These are phyloP conservation scores for Pterobdella sp. DNA, from an alignment of 2,888 invertebrate genomes.

Conservation along the genomic window DNA sequence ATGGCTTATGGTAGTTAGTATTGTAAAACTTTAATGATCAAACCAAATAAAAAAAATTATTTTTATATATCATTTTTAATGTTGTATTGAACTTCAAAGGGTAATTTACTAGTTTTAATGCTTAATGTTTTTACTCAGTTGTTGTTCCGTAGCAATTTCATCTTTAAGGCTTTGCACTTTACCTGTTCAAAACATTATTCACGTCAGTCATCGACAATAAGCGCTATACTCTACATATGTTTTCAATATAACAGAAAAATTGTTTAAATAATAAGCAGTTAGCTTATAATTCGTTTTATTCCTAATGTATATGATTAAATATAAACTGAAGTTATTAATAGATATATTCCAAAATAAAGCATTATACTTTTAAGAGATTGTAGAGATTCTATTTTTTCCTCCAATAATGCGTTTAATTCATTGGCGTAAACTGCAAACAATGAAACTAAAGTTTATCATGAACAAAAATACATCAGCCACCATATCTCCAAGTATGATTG, in stretches of 20 bases:
- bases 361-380: neutral
- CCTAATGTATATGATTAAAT: too few relatives aligned
- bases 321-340: too few relatives aligned
- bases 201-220: neutral
- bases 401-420: neutral
- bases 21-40: too few relatives aligned
- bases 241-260: neutral
- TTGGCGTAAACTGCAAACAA: constrained; percentile 12
- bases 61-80: too few relatives aligned
- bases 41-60: too few relatives aligned
- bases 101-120: neutral
- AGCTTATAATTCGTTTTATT: too few relatives aligned
- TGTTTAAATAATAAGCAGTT: too few relatives aligned
- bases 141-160: constrained; percentile 18
- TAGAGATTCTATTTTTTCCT: neutral
- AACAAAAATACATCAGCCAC: too few relatives aligned
- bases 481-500: too few relatives aligned
- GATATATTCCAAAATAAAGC: too few relatives aligned
- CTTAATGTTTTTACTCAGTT: constrained; percentile 19
- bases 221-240: neutral
- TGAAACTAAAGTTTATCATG: constrained; percentile 12
- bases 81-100: too few relatives aligned
- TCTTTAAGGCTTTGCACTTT: constrained; percentile 21
- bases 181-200: constrained; percentile 5
- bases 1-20: too few relatives aligned